These are phyloP conservation scores for Rafetus swinhoei DNA, from an alignment of 2,113 vertebrate species.

Conservation along the genomic window DNA sequence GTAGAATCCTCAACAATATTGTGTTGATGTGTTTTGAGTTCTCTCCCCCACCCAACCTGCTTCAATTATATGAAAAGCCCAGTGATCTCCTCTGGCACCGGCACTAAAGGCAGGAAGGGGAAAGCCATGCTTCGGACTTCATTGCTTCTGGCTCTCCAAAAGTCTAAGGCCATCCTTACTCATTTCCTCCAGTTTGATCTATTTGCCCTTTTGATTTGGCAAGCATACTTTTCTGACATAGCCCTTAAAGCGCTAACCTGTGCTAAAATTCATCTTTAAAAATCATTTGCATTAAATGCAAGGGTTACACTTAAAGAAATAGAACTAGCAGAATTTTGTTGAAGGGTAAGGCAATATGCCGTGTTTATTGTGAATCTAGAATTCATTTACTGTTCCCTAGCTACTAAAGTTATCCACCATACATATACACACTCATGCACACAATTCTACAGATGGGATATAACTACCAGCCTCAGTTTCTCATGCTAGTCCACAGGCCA, in stretches of 20 bases:
- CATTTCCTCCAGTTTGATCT: not conserved
- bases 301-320: not conserved
- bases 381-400: too few relatives aligned
- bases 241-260: not conserved
- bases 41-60: not conserved
- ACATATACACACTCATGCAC: too few relatives aligned
- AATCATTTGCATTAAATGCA: not conserved
- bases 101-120: not conserved
- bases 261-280: not conserved
- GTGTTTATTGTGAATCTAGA: too few relatives aligned
- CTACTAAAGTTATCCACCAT: too few relatives aligned
- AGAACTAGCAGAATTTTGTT: too few relatives aligned
- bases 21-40: not conserved
- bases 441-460: too few relatives aligned
- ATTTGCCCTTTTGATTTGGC: not conserved
- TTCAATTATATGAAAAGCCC: not conserved
- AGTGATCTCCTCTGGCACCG: not conserved
- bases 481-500: too few relatives aligned
- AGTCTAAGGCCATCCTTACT: not conserved
- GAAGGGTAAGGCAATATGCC: too few relatives aligned
- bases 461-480: too few relatives aligned
- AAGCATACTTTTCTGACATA: not conserved
- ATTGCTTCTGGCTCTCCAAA: not conserved
- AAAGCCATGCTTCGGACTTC: not conserved
- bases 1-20: not conserved